phyloP scores from a whole-genome alignment of 2,888 invertebrate genomes.

The Drosophila niveifrons region DNA sequence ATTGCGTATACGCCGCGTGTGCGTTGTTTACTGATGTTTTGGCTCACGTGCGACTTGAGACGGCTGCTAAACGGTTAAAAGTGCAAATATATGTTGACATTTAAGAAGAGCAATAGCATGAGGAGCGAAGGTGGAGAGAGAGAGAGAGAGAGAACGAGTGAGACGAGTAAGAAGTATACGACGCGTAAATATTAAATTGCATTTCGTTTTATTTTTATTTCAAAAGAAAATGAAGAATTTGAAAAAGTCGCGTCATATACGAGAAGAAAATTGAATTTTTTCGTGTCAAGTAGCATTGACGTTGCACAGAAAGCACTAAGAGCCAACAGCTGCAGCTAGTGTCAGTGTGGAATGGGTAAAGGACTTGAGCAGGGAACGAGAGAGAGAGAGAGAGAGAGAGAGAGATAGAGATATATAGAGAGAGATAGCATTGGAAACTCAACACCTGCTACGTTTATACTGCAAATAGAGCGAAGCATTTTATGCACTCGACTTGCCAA shows the following conservation, averaged over 20 bases:
- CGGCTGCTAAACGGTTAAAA: slow-evolving; percentile 20
- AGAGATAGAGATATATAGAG: neutral
- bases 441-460: slow-evolving; percentile 51
- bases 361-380: neutral
- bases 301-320: slow-evolving; percentile 29
- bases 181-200: slow-evolving; percentile 74
- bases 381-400: neutral
- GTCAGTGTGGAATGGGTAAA: neutral
- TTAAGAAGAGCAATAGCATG: slow-evolving; percentile 3
- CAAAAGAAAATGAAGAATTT: slow-evolving; percentile 56
- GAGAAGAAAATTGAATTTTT: slow-evolving; percentile 75
- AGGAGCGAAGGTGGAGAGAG: neutral
- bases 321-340: slow-evolving; percentile 16
- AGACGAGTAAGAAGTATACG: slow-evolving; percentile 36
- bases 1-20: slow-evolving; percentile 52
- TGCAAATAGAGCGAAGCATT: slow-evolving; percentile 56
- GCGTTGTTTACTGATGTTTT: slow-evolving; percentile 24
- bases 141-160: neutral
- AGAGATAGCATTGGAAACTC: slow-evolving; percentile 37
- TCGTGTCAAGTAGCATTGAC: slow-evolving; percentile 74
- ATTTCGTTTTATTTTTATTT: slow-evolving; percentile 64
- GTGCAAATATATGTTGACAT: slow-evolving; percentile 35
- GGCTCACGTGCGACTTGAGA: slow-evolving; percentile 31
- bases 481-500: slow-evolving; percentile 55
- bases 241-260: slow-evolving; percentile 53